Base-by-base conservation (phyloP, 2,797 vertebrate genomes). In the Macropus fuliginosus region DNA sequence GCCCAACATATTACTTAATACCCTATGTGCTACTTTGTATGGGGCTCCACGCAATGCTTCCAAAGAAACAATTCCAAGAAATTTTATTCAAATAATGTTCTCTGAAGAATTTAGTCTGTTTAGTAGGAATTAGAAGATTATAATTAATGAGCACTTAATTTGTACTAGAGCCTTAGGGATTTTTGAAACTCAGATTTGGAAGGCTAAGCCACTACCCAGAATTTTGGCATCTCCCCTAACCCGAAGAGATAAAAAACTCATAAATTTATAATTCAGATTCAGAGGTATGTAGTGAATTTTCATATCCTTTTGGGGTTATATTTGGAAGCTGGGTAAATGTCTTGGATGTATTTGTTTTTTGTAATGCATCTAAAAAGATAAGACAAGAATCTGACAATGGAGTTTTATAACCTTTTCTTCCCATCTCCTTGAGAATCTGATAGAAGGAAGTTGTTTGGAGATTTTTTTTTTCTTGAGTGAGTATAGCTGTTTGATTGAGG, bases 101-200 rank as follows among this genome's bases (percentile, higher is more conserved):
- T 96, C 92, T 92, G 96, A 97, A 96, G 95, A 96, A 94, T 95
- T 97, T 92, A 92, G 96, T 90, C 59, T 54, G 31, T 91, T 95
- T 96, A 95, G 87, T 94, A 93, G 96, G 95, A 96, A 74, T 92
- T 95, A 29, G 52, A 92, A 62, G 93, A 94, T 87, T 95, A 95
- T 94, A 62, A 97, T 96, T 97, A 97, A 94, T 24, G 40, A 97
- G 95, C 55, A 56, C 40, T 93, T 92, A 93, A 92, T 96, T 95
- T 96, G 66, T 46, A 97, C 94, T 95, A 96, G 95, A 96, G 55
- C 96, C 66, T 66, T 55, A 90, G 96, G 95, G 94, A 62, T 89
- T 96, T 97, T 94, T 96, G 96, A 96, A 96, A 96, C 18, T 29
- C 92, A 96, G 56, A 93, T 96, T 94, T 94, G 40, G 92, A 93